Evolutionary conservation across 2,113 vertebrate genomes (phyloP).

Genomic region (Myiopsitta monachus): DNA sequence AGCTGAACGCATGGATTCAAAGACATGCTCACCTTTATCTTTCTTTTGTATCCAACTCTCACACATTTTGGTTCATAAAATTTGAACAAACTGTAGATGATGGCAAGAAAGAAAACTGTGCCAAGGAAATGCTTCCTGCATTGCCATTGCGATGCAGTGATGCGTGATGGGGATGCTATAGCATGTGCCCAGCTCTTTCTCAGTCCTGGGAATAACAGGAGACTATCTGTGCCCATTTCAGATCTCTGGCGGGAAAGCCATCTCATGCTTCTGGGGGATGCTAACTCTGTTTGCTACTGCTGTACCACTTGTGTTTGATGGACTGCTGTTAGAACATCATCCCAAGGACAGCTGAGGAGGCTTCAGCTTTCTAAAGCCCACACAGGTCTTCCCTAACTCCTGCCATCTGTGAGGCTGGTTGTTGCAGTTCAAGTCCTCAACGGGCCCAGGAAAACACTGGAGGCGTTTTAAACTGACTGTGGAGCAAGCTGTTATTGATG

Average conservation of each 20-base stretch:
- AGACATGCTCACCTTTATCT: not conserved
- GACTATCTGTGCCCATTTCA: conserved; percentile 45
- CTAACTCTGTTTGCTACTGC: not conserved
- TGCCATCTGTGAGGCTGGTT: not conserved
- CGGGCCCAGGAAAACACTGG: not conserved
- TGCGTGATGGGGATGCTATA: not conserved
- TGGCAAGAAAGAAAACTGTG: not conserved
- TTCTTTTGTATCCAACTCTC: not conserved
- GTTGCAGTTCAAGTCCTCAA: not conserved
- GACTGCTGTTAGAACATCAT: not conserved
- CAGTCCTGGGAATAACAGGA: not conserved
- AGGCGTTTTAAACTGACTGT: not conserved
- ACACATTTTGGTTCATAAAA: not conserved
- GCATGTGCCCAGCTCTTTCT: not conserved
- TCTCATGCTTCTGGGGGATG: rapidly evolving
- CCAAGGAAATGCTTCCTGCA: not conserved
- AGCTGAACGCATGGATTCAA: not conserved
- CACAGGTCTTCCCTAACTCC: not conserved
- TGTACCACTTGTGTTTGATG: not conserved
- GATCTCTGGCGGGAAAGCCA: conserved; percentile 20
- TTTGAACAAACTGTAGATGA: rapidly evolving
- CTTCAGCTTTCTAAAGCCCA: not conserved
- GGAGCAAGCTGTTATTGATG: not conserved
- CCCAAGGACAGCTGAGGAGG: not conserved
- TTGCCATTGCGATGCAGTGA: not conserved